A percentile compares a stretch with the other conserved stretches of the same genome.
Conservation (phyloP, 2,888 invertebrate species). For the Prenolepis imparis region DNA sequence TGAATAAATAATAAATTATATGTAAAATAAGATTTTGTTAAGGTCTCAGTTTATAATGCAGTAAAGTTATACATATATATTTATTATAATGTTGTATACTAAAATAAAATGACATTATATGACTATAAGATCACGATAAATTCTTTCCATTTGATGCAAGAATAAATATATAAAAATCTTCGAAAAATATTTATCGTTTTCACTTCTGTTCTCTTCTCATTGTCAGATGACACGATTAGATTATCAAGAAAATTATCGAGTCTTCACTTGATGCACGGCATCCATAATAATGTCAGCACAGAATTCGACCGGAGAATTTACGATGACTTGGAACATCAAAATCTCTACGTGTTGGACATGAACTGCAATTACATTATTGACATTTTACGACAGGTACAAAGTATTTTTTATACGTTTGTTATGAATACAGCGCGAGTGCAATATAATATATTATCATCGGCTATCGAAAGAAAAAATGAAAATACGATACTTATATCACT, state of each 20-base stretch:
- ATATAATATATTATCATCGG: background rate
- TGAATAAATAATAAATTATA: background rate
- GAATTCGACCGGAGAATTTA: constrained; percentile 50
- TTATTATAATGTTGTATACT: background rate
- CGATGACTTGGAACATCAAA: constrained; percentile 67
- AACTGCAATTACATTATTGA: constrained; percentile 75
- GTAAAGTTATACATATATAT: background rate
- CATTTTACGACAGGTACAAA: constrained; percentile 73
- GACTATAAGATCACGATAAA: background rate
- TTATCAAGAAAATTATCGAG: constrained; percentile 76
- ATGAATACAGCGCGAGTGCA: background rate
- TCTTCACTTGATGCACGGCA: constrained; percentile 63
- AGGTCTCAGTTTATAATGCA: background rate
- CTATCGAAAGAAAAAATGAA: background rate
- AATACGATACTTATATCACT: background rate
- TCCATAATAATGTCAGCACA: constrained; percentile 58
- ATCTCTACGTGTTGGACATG: constrained; percentile 76
- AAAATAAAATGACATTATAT: too few relatives aligned
- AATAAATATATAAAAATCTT: background rate
- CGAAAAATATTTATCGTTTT: background rate
- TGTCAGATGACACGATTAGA: constrained; percentile 68
- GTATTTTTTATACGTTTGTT: background rate
- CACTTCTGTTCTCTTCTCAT: constrained; percentile 19
- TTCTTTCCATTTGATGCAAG: background rate
- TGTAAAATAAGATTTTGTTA: background rate